Evolutionary conservation across 2,888 invertebrate species (phyloP).

Genomic region (Phengaris alcon): DNA sequence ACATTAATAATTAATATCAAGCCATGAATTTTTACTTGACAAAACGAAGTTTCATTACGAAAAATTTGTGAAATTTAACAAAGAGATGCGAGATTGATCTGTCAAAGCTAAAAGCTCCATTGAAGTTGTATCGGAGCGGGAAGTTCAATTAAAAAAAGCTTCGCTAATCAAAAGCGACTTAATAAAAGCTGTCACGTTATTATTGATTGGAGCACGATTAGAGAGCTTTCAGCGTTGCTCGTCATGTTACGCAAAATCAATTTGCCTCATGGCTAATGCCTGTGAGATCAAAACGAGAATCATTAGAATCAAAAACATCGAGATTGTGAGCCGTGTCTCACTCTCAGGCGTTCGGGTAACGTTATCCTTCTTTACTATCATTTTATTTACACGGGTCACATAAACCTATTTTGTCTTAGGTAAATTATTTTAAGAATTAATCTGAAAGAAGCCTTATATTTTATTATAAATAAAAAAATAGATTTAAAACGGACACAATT

Average conservation of each 20-base stretch:
- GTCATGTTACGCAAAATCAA: background rate
- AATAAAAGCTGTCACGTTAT: constrained; percentile 15
- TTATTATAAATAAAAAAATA: no score
- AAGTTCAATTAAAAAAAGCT: constrained; percentile 25
- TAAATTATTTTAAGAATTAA: no score
- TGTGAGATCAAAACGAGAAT: background rate
- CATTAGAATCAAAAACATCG: background rate
- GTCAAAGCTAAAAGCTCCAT: constrained; percentile 6
- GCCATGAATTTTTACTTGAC: background rate
- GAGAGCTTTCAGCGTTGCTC: background rate
- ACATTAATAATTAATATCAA: background rate
- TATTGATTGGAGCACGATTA: constrained; percentile 13
- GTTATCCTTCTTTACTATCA: background rate
- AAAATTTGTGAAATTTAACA: background rate
- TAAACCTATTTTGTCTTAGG: background rate
- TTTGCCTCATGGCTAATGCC: background rate
- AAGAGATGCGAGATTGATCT: background rate
- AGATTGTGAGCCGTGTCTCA: background rate
- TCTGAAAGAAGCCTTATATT: no score
- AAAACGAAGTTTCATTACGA: background rate
- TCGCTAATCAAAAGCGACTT: constrained; percentile 17
- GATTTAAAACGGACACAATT: no score
- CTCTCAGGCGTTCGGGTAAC: background rate
- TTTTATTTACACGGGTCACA: background rate
- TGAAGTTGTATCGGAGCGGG: background rate